Evolutionary conservation across 2,888 invertebrate species (phyloP).

Genomic region (Caenorhabditis japonica): DNA sequence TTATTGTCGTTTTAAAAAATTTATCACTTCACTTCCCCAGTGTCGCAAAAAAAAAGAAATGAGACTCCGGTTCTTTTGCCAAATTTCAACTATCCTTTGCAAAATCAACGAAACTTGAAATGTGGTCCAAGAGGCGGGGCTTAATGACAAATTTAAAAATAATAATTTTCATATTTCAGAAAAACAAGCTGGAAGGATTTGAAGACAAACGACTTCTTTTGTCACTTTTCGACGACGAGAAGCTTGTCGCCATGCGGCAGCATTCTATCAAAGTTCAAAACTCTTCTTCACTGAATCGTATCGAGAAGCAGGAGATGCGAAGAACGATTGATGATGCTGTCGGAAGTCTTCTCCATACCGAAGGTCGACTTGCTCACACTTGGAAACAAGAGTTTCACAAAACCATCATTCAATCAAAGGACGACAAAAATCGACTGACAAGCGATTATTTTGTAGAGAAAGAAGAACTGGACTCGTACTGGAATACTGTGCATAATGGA

Average conservation of each 20-base stretch:
- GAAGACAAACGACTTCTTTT: conserved; percentile 26
- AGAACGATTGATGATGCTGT: conserved; percentile 25
- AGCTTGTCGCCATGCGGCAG: conserved; percentile 23
- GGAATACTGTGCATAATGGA: conserved; percentile 5
- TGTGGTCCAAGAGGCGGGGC: too few species aligned
- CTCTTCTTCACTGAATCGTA: conserved; percentile 4
- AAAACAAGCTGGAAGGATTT: conserved; percentile 27
- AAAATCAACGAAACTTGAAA: too few species aligned
- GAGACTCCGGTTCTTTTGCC: too few species aligned
- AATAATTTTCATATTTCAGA: conserved; percentile 21
- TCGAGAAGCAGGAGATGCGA: conserved; percentile 2
- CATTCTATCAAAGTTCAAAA: conserved; percentile 31
- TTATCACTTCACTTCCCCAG: too few species aligned
- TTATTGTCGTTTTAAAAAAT: too few species aligned
- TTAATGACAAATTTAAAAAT: too few species aligned
- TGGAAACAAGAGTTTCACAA: conserved; percentile 39
- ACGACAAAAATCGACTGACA: not conserved
- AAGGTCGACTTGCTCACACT: conserved; percentile 23
- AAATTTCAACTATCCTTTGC: too few species aligned
- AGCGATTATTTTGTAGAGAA: conserved; percentile 23
- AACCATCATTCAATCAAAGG: not conserved
- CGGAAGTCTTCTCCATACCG: conserved; percentile 21
- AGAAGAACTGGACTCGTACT: conserved; percentile 19
- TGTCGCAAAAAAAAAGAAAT: too few species aligned
- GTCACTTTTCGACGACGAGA: conserved; percentile 30